Conservation (phyloP, 2,888 invertebrate genomes). For the Beris morrisii region DNA sequence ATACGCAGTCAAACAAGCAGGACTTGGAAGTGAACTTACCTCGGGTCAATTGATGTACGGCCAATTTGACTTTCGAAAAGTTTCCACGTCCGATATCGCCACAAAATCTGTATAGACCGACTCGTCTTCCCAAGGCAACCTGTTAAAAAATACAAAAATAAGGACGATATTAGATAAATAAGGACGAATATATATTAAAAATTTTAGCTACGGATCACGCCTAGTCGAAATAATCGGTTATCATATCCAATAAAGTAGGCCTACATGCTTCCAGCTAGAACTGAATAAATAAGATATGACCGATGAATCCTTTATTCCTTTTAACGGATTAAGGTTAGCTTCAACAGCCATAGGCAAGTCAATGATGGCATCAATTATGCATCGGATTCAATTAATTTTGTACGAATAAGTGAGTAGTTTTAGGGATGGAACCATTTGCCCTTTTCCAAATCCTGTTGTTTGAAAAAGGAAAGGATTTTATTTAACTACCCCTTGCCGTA, state of each 20-base stretch:
- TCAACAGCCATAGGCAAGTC: background rate
- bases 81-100: conserved; percentile 77
- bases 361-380: conserved; percentile 8
- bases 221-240: too few species aligned
- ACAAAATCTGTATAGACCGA: conserved; percentile 73
- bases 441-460: too few species aligned
- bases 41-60: conserved; percentile 72
- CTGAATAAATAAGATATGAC: conserved; percentile 17
- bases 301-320: conserved; percentile 6
- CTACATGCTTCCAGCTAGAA: too few species aligned
- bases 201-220: too few species aligned
- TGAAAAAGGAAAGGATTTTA: too few species aligned
- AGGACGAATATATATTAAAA: too few species aligned
- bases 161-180: background rate
- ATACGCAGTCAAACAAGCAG: background rate
- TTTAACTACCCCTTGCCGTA: too few species aligned
- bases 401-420: background rate
- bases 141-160: conserved; percentile 38
- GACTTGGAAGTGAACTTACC: conserved; percentile 53
- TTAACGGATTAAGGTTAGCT: background rate
- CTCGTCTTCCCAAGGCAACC: conserved; percentile 70
- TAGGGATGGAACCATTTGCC: too few species aligned
- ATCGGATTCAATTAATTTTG: conserved; percentile 22
- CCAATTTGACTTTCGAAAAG: conserved; percentile 78
- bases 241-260: too few species aligned